Evolutionary conservation across 2,113 vertebrate species (phyloP), one percentile per base, ranked within the genome.

Genomic region (Halcyon malimbica): DNA sequence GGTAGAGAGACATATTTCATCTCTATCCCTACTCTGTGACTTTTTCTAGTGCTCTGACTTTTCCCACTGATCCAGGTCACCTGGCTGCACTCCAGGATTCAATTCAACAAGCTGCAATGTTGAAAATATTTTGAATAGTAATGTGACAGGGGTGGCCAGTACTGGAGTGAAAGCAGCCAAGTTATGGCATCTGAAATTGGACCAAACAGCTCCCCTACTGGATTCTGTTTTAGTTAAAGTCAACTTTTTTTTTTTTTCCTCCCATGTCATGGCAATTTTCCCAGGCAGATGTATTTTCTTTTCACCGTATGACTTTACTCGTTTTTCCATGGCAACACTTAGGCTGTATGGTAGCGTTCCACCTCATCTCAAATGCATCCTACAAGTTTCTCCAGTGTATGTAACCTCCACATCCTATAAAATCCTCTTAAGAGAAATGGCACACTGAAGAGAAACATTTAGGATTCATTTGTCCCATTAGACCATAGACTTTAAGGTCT

Each of bases 201-300:
- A 69, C 80, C 83, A 48, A 90, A 76, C 60, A 89, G 35, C 65
- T 87, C 67, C 76, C 48, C 77, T 83, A 75, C 79, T 79, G 79
- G 76, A 93, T 86, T 44, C 54, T 92, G 76, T 50, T 96, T 92
- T 86, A 87, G 57, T 87, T 80, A 25, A 25, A 81, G 70, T 81
- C 56, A 93, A n/a, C 29, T 63, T 82, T 62, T 68, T 71, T 92
- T 89, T 39, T 28, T 5, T 57, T 35, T 5, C 19, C 56, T 15
- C 54, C 35, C 23, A 79, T 0, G 0, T 73, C 41, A 76, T 57
- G 92, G 88, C 80, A 96, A 71, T 89, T 93, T 96, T 96, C 88
- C 92, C 88, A 93, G 80, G 48, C 86, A 90, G 86, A 96, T 79
- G 86, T 90, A 68, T 92, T 96, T 95, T 92, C 68, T 89, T 94